Evolutionary conservation across 2,888 invertebrate species (phyloP), one percentile per base, ranked within the genome.

Genomic region (Cosmia pyralina): DNA sequence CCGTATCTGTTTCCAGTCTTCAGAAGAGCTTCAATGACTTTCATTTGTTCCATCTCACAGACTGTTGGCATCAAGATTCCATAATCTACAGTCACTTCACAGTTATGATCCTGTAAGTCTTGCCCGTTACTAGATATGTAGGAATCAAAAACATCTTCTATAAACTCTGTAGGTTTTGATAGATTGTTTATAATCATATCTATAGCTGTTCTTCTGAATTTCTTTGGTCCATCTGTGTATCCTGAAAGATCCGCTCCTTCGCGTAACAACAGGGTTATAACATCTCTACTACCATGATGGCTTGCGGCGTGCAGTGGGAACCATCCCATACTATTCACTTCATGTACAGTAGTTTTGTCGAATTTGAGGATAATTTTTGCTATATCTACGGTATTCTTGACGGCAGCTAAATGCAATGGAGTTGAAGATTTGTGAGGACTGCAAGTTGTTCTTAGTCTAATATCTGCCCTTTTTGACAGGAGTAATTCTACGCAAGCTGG

Each of bases 281-380:
- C 96, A 76, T 97, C 97, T 85, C 97, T 95, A 79, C 97, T 97
- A 1, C 97, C 97, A 80, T 97, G 95, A 72, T 96, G 95, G 60
- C 97, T 96, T 5, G 96, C 96, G 5, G 94, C 87, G 67, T 96
- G 96, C 48, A 96, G 88, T 19, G 96, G 91, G 71, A 87, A 89
- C 90, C 90, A 91, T 0, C 90, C 90, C 87, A 90, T 90, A 70
- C 91, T 91, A 69, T 95, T 94, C 0, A 95, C 95, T 88, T 95
- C 96, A 63, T 95, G 92, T 41, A 96, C 92, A 6, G 94, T 93
- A 0, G 93, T 94, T 72, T 90, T 93, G 75, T 96, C 96, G 77
- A 91, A 91, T 53, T 88, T 90, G 0, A 96, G 88, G 55, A 96
- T 90, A 22, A 92, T 84, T 81, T 90, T 91, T 0, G 95, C 94